Base-by-base conservation (phyloP, 2,888 invertebrate species). In the Malachius bipustulatus region DNA sequence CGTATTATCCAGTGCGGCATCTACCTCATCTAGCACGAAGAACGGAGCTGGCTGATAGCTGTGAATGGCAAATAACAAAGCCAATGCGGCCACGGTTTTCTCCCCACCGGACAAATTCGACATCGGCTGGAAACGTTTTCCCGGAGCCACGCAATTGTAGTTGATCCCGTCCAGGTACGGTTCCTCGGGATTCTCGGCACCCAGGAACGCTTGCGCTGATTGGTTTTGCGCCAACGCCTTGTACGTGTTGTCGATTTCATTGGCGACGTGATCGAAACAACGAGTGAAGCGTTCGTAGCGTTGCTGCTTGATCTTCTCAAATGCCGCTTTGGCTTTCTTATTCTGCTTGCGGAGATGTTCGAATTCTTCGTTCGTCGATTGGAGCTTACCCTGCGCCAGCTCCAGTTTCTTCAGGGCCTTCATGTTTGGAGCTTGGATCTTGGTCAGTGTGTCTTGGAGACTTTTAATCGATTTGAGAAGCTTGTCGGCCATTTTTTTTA, bases 81-180 rank as follows among this genome's bases (percentile, higher is more conserved):
- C 98, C 26, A 99, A 70, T 6, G 98, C 98, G 14, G 98, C 98
- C 9, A 99, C 91, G 0, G 96, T 97, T 67, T 97, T 97, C 66
- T 98, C 98, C 35, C 98, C 98, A 49, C 98, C 98, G 50, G 94
- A 94, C 39, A 99, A 73, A 70, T 97, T 98, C 54, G 93, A 94
- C 98, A 99, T 99, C 14, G 96, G 97, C 65, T 98, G 89, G 69
- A 97, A 99, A 40, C 36, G 28, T 28, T 40, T 40, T 30, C 97
- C 97, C 2, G 98, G 98, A 14, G 98, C 98, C 32, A 99, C 97
- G 65, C 98, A 99, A 70, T 97, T 97, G 67, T 97, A 99, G 66
- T 93, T 94, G 48, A 98, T 87, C 41, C 98, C 98, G 67, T 97
- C 97, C 50, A 97, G 67, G 66, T 96, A 99, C 0, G 98, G 98